phyloP scores from a whole-genome alignment of 2,113 vertebrate genomes.

The Nothoprocta pentlandii region DNA sequence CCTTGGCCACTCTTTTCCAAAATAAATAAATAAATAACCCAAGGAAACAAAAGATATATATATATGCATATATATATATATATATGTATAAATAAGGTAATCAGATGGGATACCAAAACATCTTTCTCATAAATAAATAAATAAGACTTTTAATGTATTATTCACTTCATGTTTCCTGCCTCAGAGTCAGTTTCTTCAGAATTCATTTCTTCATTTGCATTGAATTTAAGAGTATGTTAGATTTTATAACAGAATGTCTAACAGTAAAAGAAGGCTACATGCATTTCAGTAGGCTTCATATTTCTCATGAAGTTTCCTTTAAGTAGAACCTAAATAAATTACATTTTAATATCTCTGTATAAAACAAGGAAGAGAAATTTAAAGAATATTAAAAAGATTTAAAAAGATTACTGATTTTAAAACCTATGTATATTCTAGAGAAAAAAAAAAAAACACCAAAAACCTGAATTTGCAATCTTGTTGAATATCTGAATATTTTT shows the following conservation, averaged over 20 bases:
- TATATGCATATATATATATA: not conserved
- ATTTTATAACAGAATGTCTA: not conserved
- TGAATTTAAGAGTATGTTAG: not conserved
- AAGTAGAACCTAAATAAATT: not conserved
- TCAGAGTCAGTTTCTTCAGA: not conserved
- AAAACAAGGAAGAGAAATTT: not conserved
- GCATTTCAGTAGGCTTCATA: not conserved
- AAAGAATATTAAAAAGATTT: not conserved
- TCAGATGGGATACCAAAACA: not conserved
- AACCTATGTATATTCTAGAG: not conserved
- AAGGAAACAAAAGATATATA: not conserved
- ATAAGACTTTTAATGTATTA: not conserved
- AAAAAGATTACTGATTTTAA: not conserved
- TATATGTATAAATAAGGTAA: not conserved
- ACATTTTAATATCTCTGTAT: not conserved
- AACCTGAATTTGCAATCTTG: not conserved
- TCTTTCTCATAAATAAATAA: not conserved
- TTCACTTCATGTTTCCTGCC: not conserved
- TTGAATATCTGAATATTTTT: not conserved
- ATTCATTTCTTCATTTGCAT: not conserved
- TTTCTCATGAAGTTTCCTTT: not conserved
- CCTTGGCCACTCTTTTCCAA: not conserved
- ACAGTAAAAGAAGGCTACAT: not conserved
- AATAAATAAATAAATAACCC: not conserved
- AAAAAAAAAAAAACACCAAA: not conserved